A percentile compares a stretch with the other conserved stretches of the same genome.
Evolutionary conservation across 2,888 invertebrate species (phyloP).

Genomic region (Aleiodes leptofemur): DNA sequence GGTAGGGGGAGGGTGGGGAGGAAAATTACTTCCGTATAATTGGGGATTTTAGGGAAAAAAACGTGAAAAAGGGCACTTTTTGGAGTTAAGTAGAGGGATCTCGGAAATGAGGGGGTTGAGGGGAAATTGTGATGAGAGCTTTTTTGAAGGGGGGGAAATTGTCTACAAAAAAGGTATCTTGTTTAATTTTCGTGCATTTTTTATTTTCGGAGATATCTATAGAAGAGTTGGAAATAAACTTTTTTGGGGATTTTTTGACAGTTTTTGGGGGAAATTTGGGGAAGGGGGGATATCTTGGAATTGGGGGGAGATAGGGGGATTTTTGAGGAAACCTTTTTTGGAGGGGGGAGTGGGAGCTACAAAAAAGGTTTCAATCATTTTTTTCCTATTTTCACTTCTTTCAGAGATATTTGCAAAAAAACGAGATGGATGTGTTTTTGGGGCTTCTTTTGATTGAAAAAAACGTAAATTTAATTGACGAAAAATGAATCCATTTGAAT

Average conservation of each 20-base stretch:
- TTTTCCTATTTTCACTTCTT: too few relatives aligned
- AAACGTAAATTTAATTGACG: too few relatives aligned
- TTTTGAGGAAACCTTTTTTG: neutral
- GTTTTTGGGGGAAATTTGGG: neutral
- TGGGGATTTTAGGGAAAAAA: neutral
- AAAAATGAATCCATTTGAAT: too few relatives aligned
- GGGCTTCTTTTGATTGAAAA: too few relatives aligned
- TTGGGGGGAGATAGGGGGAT: neutral
- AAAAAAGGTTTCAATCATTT: too few relatives aligned
- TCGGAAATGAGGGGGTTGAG: neutral
- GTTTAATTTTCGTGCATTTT: too few relatives aligned
- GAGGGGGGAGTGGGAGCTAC: too few relatives aligned
- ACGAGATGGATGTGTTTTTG: too few relatives aligned
- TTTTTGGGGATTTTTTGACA: neutral
- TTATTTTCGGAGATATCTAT: too few relatives aligned
- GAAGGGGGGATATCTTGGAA: neutral
- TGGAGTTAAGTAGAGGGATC: neutral
- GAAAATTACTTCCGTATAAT: neutral
- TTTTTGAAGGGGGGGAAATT: neutral
- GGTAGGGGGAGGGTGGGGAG: neutral
- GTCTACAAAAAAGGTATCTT: neutral
- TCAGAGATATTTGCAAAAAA: too few relatives aligned
- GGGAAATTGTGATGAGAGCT: neutral
- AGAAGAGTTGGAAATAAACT: neutral
- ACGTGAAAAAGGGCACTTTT: neutral